These are phyloP conservation scores for Xiphias gladius DNA, from an alignment of 2,113 vertebrate species.

Conservation along the genomic window DNA sequence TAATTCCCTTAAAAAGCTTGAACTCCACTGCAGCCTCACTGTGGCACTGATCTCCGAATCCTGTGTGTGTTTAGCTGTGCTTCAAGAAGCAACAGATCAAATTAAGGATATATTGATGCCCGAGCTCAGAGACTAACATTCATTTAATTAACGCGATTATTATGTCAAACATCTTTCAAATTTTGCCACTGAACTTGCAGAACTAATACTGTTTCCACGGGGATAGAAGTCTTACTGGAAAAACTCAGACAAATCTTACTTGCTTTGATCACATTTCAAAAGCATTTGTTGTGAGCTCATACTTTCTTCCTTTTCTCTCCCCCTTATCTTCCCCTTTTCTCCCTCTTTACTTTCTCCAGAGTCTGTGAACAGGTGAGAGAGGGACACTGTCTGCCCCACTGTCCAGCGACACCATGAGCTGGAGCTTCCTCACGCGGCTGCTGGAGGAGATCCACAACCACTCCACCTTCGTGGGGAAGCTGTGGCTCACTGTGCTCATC, in stretches of 20 bases:
- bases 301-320: not conserved
- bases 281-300: slow-evolving; percentile 12
- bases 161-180: slow-evolving; percentile 36
- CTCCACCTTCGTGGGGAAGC: slow-evolving; percentile 98
- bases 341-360: slow-evolving; percentile 68
- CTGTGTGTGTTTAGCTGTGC: slow-evolving; percentile 34
- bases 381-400: slow-evolving; percentile 87
- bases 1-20: slow-evolving; percentile 68
- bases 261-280: slow-evolving; percentile 18
- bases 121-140: slow-evolving; percentile 46
- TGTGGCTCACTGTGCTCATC: slow-evolving; percentile 97
- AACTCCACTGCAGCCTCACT: slow-evolving; percentile 66
- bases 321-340: not conserved
- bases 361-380: slow-evolving; percentile 86
- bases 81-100: slow-evolving; percentile 52
- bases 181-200: slow-evolving; percentile 30
- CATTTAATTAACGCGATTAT: slow-evolving; percentile 57
- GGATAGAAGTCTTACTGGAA: slow-evolving; percentile 25
- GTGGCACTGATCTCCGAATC: slow-evolving; percentile 36
- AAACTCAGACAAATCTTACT: slow-evolving; percentile 5
- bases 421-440: slow-evolving; percentile 98
- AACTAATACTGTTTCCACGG: slow-evolving; percentile 30
- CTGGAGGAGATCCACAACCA: slow-evolving; percentile 99
- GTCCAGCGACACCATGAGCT: slow-evolving; percentile 94
- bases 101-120: slow-evolving; percentile 32